Conservation (phyloP, 2,113 vertebrate species). For the Peromyscus californicus region DNA sequence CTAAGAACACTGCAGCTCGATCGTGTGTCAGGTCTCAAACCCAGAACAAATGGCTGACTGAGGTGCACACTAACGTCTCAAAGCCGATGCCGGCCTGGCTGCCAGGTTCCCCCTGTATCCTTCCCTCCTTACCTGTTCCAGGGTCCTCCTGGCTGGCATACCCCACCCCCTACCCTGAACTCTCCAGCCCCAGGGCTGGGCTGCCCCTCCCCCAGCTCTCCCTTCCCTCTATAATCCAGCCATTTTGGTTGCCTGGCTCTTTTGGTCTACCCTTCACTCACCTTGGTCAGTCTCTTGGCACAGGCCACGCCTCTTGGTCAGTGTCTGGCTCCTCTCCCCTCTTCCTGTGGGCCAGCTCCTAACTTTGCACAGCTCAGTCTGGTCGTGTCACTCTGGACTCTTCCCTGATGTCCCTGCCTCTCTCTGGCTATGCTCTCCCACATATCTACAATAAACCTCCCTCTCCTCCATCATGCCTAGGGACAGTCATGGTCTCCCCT, state of each 20-base stretch:
- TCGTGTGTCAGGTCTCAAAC: not conserved
- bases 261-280: not conserved
- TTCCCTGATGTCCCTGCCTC: not conserved
- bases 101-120: not conserved
- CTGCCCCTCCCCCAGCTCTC: not conserved
- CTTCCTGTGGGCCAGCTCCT: not conserved
- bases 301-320: not conserved
- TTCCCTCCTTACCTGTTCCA: not conserved
- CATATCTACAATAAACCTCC: not conserved
- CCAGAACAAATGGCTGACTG: not conserved
- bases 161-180: not conserved
- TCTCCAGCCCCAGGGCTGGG: not conserved
- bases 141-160: not conserved
- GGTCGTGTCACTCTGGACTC: not conserved
- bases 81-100: not conserved
- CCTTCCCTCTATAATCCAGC: not conserved
- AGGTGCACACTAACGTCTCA: not conserved
- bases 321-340: not conserved
- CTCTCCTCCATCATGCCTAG: not conserved
- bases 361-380: not conserved
- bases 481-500: not conserved
- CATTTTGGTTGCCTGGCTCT: not conserved
- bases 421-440: not conserved
- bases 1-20: not conserved
- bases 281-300: not conserved